phyloP scores from a whole-genome alignment of 1,140 invertebrate genomes.

The Cheumatopsyche charites region DNA sequence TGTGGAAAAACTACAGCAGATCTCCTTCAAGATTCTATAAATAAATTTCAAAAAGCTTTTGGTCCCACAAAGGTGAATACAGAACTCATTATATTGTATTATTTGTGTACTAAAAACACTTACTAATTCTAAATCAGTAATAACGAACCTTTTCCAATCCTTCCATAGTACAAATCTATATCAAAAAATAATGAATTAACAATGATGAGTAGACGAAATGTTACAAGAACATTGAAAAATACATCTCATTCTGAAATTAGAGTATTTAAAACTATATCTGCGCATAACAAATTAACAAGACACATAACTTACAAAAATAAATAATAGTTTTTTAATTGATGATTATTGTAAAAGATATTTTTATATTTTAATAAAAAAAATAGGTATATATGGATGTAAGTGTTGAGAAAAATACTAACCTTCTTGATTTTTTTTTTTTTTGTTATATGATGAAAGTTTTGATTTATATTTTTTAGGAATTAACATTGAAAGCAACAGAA shows the following conservation, averaged over 20 bases:
- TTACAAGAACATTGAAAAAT: background rate
- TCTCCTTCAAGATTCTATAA: constrained; percentile 27
- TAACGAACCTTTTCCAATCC: constrained; percentile 17
- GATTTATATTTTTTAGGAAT: constrained; percentile 11
- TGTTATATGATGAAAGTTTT: background rate
- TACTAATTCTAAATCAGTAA: background rate
- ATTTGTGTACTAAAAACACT: background rate
- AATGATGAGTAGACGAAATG: background rate
- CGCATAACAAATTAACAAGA: constrained; percentile 16
- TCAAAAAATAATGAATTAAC: background rate
- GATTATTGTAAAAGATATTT: no score
- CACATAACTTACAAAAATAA: constrained; percentile 11
- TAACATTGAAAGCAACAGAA: background rate
- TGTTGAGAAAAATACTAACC: no score
- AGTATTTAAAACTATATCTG: constrained; percentile 11
- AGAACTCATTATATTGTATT: constrained; percentile 1
- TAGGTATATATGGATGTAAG: no score
- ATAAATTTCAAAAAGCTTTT: constrained; percentile 18
- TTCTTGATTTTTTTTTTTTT: no score
- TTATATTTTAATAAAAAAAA: background rate
- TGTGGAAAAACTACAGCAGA: constrained; percentile 25
- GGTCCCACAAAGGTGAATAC: constrained; percentile 4
- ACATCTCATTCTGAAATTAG: constrained; percentile 1
- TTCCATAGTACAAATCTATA: background rate
- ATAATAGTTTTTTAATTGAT: no score